These are phyloP conservation scores for Anoplopoma fimbria DNA, from an alignment of 2,113 vertebrate genomes.

Conservation along the genomic window DNA sequence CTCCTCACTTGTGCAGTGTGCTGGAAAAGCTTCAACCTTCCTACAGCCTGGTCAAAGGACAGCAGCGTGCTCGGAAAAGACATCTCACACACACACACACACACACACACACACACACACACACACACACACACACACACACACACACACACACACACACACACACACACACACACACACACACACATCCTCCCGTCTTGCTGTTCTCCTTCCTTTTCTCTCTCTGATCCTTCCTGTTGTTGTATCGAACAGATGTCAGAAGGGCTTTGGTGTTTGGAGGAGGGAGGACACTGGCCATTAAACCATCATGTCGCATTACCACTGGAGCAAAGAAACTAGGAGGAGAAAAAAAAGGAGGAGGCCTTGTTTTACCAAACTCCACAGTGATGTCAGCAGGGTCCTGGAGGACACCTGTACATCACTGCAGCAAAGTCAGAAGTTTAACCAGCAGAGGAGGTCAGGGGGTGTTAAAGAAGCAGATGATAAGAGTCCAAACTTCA, in stretches of 20 bases:
- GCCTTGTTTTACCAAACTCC: too few relatives aligned
- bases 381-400: too few relatives aligned
- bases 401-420: neutral
- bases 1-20: conserved; percentile 43
- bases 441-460: neutral
- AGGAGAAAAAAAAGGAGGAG: neutral
- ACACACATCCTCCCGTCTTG: neutral
- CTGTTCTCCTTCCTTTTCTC: neutral
- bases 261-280: conserved; percentile 11
- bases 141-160: neutral
- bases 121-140: neutral
- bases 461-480: too few relatives aligned
- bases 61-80: conserved; percentile 17
- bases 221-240: conserved; percentile 41
- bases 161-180: neutral
- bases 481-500: too few relatives aligned
- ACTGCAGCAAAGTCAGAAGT: neutral
- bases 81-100: neutral
- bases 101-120: neutral
- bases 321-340: conserved; percentile 6
- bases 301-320: conserved; percentile 44
- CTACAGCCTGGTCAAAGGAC: conserved; percentile 48
- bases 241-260: conserved; percentile 42
- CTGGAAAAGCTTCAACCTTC: conserved; percentile 43
- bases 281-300: conserved; percentile 39